Base-by-base conservation (phyloP, 1,140 invertebrate species). In the Eufriesea mexicana region DNA sequence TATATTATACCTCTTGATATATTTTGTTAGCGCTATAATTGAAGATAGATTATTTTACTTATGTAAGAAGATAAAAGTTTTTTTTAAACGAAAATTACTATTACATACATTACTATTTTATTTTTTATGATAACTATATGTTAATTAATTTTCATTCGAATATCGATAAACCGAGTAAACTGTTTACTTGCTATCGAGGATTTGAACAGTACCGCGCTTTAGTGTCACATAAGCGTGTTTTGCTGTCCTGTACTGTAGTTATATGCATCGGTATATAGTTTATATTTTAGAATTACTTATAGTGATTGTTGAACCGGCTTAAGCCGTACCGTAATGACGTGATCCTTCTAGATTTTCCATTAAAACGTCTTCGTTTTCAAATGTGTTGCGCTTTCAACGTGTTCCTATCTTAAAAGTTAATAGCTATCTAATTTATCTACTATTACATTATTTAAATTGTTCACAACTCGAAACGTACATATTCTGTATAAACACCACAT, bases 221-320 rank as follows among this genome's bases (percentile, higher is more conserved):
- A 45, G 73, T 49, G 47, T 64, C 28, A 51, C 55, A 25, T 10
- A 67, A 54, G 51, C 54, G 51, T 25, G 57, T 54, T 45, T 54
- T 28, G 67, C 42, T 67, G 61, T 67, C 16, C 82, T 83, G 57
- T 85, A 66, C 59, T 78, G 70, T 79, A 79, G 57, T 80, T 79
- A 51, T 68, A 79, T 61, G 70, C 82, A 73, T 79, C 64, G 62
- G 71, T 57, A 75, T 57, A 79, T 79, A 88, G 79, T 79, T 83
- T 85, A 88, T 88, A 79, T 86, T 85, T 79, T 61, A 88, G 76
- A 85, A 85, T 85, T 85, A 83, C 35, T 51, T 80, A 59, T 61
- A 88, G 59, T 67, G 12, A 25, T 79, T 84, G 59, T 89, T 84
- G 74, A 68, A 20, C 66, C 28, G 73, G 72, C 49, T 79, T 61